Percentiles rank a stretch among this genome's conserved stretches.
phyloP scores from a whole-genome alignment of 2,113 vertebrate species.

The Elephantulus edwardii region DNA sequence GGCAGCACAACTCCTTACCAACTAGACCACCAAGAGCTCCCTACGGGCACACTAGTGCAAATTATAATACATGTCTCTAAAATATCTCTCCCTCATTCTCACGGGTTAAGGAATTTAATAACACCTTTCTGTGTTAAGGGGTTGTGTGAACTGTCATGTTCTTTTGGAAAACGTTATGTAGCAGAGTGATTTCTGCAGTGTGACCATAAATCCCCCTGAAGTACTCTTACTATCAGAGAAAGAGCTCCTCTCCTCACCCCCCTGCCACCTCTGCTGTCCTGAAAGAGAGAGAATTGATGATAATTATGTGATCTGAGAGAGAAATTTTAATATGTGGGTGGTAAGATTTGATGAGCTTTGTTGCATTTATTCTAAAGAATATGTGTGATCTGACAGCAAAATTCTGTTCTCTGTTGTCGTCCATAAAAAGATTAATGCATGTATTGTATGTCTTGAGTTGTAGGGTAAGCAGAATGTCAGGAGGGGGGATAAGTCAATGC shows the following conservation, averaged over 20 bases:
- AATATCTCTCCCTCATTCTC: not conserved
- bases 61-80: not conserved
- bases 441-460: constrained; percentile 73
- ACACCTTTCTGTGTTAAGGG: constrained; percentile 42
- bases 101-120: not conserved
- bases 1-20: too few species aligned
- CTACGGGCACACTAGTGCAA: not conserved
- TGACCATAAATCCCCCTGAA: constrained; percentile 51
- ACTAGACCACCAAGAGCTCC: too few species aligned
- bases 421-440: constrained; percentile 44
- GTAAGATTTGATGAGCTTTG: constrained; percentile 21
- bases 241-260: constrained; percentile 21
- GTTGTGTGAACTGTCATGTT: constrained; percentile 58
- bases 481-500: not conserved
- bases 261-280: constrained; percentile 10
- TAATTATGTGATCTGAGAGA: not conserved
- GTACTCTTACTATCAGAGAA: constrained; percentile 2
- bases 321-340: constrained; percentile 40
- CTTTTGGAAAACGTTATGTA: constrained; percentile 43
- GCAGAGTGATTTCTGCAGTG: constrained; percentile 47
- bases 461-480: constrained; percentile 54
- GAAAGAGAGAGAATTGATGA: constrained; percentile 29
- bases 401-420: constrained; percentile 65
- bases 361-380: constrained; percentile 39
- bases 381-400: constrained; percentile 55